Conservation (phyloP, 2,888 invertebrate genomes). For the Ophraella communa region DNA sequence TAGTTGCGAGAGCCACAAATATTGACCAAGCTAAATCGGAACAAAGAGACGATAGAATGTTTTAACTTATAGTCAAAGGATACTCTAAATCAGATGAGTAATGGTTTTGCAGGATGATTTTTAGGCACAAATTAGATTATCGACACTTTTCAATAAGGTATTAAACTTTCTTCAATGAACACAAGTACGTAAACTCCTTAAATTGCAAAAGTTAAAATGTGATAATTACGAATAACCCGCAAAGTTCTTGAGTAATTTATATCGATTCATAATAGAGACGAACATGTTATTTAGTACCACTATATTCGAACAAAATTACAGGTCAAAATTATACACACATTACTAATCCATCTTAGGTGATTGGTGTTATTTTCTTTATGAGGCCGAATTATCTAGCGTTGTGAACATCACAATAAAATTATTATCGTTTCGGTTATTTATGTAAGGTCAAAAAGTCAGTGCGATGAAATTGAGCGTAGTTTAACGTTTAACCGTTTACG, state of each 20-base stretch:
- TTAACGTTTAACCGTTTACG: background rate
- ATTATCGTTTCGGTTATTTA: conserved; percentile 25
- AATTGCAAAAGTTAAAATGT: conserved; percentile 19
- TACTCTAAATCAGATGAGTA: too few species aligned
- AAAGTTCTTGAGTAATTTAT: conserved; percentile 24
- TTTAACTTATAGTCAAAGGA: too few species aligned
- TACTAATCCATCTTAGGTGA: conserved; percentile 32
- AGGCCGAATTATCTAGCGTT: conserved; percentile 28
- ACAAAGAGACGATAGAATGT: too few species aligned
- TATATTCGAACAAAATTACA: conserved; percentile 28
- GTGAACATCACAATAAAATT: conserved; percentile 27
- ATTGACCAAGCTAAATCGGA: too few species aligned
- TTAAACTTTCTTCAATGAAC: too few species aligned
- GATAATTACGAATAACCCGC: conserved; percentile 23
- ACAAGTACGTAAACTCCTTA: too few species aligned
- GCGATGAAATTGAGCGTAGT: conserved; percentile 8
- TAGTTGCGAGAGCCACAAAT: too few species aligned
- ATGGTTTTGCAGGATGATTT: too few species aligned
- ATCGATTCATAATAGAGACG: conserved; percentile 23
- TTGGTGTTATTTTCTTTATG: conserved; percentile 31
- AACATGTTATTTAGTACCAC: conserved; percentile 33
- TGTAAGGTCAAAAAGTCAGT: conserved; percentile 23
- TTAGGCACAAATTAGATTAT: too few species aligned
- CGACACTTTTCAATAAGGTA: too few species aligned
- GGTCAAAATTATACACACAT: conserved; percentile 31